Conservation (phyloP, 2,113 vertebrate species). For the Charadrius vociferus region DNA sequence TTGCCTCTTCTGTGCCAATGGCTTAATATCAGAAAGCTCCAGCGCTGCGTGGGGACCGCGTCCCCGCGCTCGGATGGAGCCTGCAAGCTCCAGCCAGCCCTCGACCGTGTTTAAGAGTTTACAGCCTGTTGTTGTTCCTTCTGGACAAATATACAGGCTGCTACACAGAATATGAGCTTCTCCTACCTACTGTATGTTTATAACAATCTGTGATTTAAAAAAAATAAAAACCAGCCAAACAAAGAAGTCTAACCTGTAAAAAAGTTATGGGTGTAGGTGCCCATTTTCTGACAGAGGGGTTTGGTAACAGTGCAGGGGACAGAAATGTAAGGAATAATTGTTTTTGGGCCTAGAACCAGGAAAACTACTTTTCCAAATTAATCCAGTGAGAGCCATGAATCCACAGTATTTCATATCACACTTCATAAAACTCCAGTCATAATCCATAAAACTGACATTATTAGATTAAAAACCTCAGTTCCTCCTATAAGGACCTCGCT, state of each 20-base stretch:
- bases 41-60: neutral
- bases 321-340: constrained; percentile 69
- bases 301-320: constrained; percentile 50
- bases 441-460: constrained; percentile 75
- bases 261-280: constrained; percentile 24
- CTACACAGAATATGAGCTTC: neutral
- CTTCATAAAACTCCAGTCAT: constrained; percentile 68
- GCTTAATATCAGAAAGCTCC: neutral
- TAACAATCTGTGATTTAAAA: neutral
- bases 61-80: fast-evolving
- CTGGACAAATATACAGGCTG: neutral
- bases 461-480: constrained; percentile 73
- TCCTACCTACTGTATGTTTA: constrained; percentile 5
- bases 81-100: neutral
- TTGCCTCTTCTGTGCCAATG: neutral
- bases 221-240: neutral
- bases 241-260: constrained; percentile 48
- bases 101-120: neutral
- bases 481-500: constrained; percentile 58
- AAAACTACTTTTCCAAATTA: constrained; percentile 73
- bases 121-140: neutral
- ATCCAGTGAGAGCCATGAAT: constrained; percentile 73
- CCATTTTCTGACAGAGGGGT: constrained; percentile 22
- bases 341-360: constrained; percentile 72
- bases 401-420: constrained; percentile 74